phyloP scores from a whole-genome alignment of 2,113 vertebrate genomes.

The Colossoma macropomum region DNA sequence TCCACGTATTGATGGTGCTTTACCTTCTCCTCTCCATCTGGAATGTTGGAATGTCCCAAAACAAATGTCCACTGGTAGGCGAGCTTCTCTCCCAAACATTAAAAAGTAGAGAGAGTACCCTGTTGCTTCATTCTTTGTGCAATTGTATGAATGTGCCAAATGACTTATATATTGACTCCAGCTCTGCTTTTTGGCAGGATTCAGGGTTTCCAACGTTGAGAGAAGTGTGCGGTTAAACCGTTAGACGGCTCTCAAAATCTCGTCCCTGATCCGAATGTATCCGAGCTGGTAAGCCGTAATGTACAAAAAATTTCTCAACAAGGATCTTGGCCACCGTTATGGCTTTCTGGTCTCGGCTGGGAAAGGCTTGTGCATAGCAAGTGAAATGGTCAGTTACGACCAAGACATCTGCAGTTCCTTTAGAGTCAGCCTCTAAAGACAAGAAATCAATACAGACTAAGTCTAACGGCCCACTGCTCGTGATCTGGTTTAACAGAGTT shows the following conservation, averaged over 20 bases:
- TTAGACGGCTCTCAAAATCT: not conserved
- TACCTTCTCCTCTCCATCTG: not conserved
- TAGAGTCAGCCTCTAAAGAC: not conserved
- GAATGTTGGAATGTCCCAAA: not conserved
- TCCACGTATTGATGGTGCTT: not conserved
- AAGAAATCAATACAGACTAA: too few relatives aligned
- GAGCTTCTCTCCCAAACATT: not conserved
- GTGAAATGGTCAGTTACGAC: not conserved
- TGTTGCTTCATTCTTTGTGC: not conserved
- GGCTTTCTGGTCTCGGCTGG: too few relatives aligned
- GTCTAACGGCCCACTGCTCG: not conserved
- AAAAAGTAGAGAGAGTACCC: not conserved
- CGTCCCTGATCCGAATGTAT: too few relatives aligned
- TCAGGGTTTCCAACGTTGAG: not conserved
- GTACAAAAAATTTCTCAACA: too few relatives aligned
- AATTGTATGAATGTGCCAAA: not conserved
- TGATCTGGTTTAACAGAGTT: not conserved
- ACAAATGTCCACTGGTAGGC: not conserved
- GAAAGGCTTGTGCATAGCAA: too few relatives aligned
- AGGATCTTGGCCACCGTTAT: too few relatives aligned
- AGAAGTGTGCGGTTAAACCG: not conserved
- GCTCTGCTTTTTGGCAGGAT: not conserved
- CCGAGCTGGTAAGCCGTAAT: too few relatives aligned
- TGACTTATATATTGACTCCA: not conserved
- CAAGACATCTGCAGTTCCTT: not conserved